phyloP scores from a whole-genome alignment of 2,113 vertebrate genomes.

The Sapajus apella region DNA sequence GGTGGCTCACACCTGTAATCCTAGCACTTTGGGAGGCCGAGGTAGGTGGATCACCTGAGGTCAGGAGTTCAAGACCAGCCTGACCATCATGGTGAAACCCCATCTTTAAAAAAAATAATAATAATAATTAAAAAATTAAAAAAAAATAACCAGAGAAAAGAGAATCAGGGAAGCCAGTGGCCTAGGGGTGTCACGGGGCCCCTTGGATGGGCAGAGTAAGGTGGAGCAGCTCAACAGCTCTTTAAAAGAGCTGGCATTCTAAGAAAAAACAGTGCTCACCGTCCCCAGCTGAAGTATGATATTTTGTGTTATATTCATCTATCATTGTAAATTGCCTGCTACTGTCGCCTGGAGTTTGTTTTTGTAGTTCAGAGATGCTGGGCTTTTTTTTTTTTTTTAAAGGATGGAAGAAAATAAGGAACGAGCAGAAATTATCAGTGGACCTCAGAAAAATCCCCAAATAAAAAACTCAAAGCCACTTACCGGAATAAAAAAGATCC shows the following conservation, averaged over 20 bases:
- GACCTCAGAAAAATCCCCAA: not conserved
- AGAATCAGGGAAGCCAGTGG: not conserved
- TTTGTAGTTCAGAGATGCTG: constrained; percentile 1
- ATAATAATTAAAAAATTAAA: no score
- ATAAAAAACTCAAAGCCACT: not conserved
- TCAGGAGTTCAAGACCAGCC: no score
- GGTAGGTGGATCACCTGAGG: no score
- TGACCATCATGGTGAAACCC: no score
- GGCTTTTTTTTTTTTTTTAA: constrained; percentile 27
- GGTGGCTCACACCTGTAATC: no score
- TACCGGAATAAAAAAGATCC: not conserved
- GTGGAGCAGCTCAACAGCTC: not conserved
- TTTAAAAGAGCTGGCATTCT: constrained; percentile 15
- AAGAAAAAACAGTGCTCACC: not conserved
- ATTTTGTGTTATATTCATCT: constrained; percentile 58
- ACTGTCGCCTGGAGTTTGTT: constrained; percentile 34
- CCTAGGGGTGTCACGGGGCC: not conserved
- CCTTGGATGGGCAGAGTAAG: not conserved
- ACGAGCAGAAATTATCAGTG: not conserved
- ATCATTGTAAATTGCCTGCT: constrained; percentile 51
- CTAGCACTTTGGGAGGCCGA: no score
- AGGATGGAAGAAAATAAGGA: constrained; percentile 16
- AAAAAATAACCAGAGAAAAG: not conserved
- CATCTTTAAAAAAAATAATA: no score
- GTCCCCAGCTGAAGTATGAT: not conserved